These are phyloP conservation scores for Prietella phreatophila DNA, from an alignment of 2,113 vertebrate species.

Conservation along the genomic window DNA sequence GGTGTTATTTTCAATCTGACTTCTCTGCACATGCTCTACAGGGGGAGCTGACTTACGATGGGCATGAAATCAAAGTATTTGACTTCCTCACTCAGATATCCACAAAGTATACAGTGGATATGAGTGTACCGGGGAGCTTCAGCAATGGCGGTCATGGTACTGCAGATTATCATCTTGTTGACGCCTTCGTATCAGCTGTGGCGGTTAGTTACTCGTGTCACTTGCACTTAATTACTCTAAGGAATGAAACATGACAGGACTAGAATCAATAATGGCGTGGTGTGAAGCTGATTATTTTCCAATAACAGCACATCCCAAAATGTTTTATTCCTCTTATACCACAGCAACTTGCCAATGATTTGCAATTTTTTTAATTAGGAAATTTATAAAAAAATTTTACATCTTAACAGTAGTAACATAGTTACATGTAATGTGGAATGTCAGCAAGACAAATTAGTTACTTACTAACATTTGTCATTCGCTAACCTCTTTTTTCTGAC, in stretches of 20 bases:
- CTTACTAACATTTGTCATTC: too few relatives aligned
- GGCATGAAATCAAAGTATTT: slow-evolving; percentile 65
- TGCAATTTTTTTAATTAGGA: neutral
- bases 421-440: neutral
- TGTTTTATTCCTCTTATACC: neutral
- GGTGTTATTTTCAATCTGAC: neutral
- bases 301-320: neutral
- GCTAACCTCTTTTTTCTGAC: too few relatives aligned
- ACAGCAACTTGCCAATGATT: neutral
- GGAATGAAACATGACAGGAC: neutral
- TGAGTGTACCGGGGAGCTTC: slow-evolving; percentile 40
- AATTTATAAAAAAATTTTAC: neutral
- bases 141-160: slow-evolving; percentile 63
- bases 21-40: slow-evolving; percentile 47
- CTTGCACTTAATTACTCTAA: neutral
- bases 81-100: slow-evolving; percentile 71
- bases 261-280: neutral
- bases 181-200: slow-evolving; percentile 77
- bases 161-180: slow-evolving; percentile 77
- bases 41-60: slow-evolving; percentile 71
- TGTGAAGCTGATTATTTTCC: neutral
- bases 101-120: slow-evolving; percentile 55
- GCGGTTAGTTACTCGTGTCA: slow-evolving; percentile 64
- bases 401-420: neutral
- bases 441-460: neutral